Conservation (phyloP, 2,888 invertebrate genomes). For the Halictus quadricinctus region DNA sequence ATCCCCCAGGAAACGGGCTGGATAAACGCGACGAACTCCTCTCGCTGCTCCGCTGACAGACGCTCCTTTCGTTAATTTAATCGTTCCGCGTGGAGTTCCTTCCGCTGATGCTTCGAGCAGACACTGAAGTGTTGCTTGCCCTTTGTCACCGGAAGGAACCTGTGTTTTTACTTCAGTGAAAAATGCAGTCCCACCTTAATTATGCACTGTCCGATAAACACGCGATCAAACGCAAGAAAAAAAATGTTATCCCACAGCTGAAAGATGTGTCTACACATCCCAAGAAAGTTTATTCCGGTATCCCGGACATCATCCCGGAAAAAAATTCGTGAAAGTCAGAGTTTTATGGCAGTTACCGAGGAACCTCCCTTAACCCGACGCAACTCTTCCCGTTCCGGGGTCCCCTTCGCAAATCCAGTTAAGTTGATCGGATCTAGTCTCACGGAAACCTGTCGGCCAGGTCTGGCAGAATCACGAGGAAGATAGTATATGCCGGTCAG, state of each 20-base stretch:
- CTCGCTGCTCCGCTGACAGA: neutral
- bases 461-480: conserved; percentile 1
- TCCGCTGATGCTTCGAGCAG: neutral
- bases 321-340: neutral
- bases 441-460: neutral
- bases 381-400: neutral
- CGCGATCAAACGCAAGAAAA: neutral
- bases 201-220: neutral
- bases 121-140: neutral
- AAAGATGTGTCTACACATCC: too few species aligned
- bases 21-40: conserved; percentile 35
- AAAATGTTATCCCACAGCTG: neutral
- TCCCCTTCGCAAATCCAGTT: neutral
- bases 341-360: neutral
- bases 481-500: conserved; percentile 33
- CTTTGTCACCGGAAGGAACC: neutral
- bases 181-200: neutral
- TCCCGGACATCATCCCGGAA: neutral
- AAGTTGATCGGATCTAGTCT: conserved; percentile 1
- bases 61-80: conserved; percentile 44
- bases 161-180: neutral
- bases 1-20: conserved; percentile 59
- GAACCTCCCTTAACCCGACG: neutral
- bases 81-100: conserved; percentile 9
- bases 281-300: neutral